These are phyloP conservation scores for Limnephilus rhombicus DNA, from an alignment of 2,888 invertebrate species.

Conservation along the genomic window DNA sequence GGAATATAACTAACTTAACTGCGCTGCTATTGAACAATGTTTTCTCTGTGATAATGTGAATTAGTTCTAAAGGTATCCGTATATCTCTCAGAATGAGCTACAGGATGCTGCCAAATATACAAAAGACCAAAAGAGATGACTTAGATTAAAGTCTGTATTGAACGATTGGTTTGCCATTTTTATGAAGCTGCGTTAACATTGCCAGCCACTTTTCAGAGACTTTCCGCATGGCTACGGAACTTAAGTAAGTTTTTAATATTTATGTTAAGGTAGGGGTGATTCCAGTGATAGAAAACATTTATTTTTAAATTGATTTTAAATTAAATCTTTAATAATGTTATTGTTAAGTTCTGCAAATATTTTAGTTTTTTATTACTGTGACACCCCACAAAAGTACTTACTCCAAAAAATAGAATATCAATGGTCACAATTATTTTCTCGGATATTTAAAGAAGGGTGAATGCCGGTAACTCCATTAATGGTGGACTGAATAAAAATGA, in stretches of 20 bases:
- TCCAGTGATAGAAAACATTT: constrained; percentile 40
- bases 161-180: neutral
- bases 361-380: no score
- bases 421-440: no score
- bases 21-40: constrained; percentile 13
- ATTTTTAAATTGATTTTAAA: no score
- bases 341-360: no score
- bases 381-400: no score
- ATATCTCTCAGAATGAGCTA: neutral
- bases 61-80: constrained; percentile 29
- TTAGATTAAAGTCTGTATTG: no score
- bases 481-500: no score
- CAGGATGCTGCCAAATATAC: neutral
- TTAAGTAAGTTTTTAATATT: constrained; percentile 44
- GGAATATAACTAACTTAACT: constrained; percentile 26
- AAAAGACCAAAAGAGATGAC: neutral
- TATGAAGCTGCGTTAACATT: neutral
- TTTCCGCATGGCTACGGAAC: neutral
- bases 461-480: no score
- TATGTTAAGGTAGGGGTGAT: constrained; percentile 48
- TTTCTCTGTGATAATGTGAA: constrained; percentile 38
- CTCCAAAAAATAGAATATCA: no score
- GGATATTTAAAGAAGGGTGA: no score
- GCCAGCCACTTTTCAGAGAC: neutral
- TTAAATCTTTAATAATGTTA: no score